Conservation (phyloP, 2,113 vertebrate genomes). For the Chaetorhynchus papuensis region DNA sequence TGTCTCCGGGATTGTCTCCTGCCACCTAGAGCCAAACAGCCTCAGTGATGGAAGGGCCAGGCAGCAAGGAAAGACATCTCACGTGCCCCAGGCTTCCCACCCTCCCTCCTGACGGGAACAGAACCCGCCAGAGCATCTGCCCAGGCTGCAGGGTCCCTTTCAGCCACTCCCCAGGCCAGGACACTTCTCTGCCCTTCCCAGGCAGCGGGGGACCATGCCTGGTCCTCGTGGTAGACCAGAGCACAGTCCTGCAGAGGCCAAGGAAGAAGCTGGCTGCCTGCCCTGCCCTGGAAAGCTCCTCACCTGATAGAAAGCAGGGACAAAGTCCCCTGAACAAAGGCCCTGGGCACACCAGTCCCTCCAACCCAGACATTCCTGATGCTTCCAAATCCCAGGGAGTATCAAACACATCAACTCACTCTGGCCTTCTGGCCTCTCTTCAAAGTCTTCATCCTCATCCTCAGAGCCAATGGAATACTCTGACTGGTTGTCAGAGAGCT, state of each 20-base stretch:
- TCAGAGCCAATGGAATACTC: constrained; percentile 98
- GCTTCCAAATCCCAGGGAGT: background rate
- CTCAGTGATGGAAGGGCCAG: background rate
- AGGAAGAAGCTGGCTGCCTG: background rate
- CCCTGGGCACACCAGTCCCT: background rate
- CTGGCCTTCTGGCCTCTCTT: constrained; percentile 94
- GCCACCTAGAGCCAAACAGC: constrained; percentile 75
- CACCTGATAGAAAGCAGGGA: background rate
- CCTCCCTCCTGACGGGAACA: accelerated
- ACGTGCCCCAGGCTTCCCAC: background rate
- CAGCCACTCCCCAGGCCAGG: background rate
- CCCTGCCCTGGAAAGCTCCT: background rate
- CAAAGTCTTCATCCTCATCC: constrained; percentile 98
- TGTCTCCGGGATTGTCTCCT: constrained; percentile 93
- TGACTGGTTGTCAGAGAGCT: constrained; percentile 97
- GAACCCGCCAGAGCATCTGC: background rate
- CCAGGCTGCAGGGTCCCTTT: background rate
- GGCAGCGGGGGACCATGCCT: background rate
- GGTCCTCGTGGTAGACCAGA: background rate
- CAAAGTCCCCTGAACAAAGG: accelerated
- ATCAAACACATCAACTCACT: constrained; percentile 55
- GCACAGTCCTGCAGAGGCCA: background rate
- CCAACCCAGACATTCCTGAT: background rate
- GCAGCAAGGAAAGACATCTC: background rate
- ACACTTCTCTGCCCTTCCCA: background rate